Conservation (phyloP, 2,113 vertebrate genomes). For the Peromyscus polionotus region DNA sequence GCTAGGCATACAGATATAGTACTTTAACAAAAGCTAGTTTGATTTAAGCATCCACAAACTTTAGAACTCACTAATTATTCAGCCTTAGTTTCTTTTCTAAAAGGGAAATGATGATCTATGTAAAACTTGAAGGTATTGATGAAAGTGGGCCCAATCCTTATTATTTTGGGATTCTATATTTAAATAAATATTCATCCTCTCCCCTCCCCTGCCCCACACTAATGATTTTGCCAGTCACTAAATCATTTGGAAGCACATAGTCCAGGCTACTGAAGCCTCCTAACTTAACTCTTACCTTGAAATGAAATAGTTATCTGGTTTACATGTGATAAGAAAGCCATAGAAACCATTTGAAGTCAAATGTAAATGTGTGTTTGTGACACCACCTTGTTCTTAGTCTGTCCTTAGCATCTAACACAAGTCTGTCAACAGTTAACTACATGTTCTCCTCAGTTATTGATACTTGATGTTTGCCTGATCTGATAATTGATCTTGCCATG, state of each 20-base stretch:
- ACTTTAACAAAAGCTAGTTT: background rate
- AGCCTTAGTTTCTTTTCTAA: background rate
- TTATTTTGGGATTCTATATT: slow-evolving; percentile 10
- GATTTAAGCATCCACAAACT: background rate
- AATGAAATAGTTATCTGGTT: slow-evolving; percentile 33
- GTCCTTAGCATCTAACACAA: background rate
- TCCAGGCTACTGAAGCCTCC: background rate
- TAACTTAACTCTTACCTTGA: slow-evolving; percentile 27
- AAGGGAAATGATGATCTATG: background rate
- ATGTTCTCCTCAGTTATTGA: slow-evolving; percentile 1
- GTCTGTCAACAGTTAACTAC: background rate
- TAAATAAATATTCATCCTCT: background rate
- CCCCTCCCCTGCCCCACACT: background rate
- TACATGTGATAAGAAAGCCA: background rate
- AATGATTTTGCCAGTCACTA: slow-evolving; percentile 27
- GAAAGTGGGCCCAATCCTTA: background rate
- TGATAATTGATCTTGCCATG: slow-evolving; percentile 50
- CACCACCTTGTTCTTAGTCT: background rate
- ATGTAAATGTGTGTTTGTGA: background rate
- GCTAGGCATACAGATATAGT: background rate
- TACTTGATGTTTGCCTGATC: slow-evolving; percentile 55
- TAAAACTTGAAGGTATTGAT: slow-evolving; percentile 18
- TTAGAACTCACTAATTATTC: background rate
- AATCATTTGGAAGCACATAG: background rate
- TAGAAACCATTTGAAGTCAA: background rate